Percentiles rank a stretch among this genome's conserved stretches.
These are phyloP conservation scores for Tympanoctomys barrerae DNA, from an alignment of 2,797 vertebrate genomes.

Conservation along the genomic window DNA sequence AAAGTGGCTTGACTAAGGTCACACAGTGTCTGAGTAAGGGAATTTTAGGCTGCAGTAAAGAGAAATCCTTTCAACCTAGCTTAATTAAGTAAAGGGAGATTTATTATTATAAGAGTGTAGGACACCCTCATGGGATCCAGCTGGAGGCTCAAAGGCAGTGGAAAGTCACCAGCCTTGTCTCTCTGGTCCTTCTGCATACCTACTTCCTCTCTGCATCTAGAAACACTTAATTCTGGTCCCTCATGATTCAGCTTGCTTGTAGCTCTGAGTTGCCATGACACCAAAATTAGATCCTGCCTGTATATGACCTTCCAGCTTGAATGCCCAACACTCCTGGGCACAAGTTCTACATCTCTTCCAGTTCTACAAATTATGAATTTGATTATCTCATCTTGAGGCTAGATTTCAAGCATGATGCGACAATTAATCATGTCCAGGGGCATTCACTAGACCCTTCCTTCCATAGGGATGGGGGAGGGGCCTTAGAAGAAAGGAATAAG, in stretches of 20 bases:
- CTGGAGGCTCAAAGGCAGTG: neutral
- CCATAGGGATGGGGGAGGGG: neutral
- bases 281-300: neutral
- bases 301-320: neutral
- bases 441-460: neutral
- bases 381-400: neutral
- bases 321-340: neutral
- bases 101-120: neutral
- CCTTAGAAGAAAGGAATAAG: neutral
- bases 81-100: conserved; percentile 50
- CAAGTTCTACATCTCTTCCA: neutral
- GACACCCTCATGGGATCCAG: neutral
- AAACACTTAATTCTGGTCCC: neutral
- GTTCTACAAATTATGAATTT: neutral
- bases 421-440: neutral
- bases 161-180: neutral
- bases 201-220: neutral
- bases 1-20: conserved; percentile 48
- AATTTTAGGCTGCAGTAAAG: conserved; percentile 19
- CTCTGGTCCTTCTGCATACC: neutral
- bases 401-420: neutral
- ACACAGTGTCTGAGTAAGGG: conserved; percentile 40
- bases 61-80: conserved; percentile 15
- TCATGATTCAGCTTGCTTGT: neutral
- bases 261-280: neutral